These are phyloP conservation scores for Coelopa frigida DNA, from an alignment of 1,140 invertebrate species.

Conservation along the genomic window DNA sequence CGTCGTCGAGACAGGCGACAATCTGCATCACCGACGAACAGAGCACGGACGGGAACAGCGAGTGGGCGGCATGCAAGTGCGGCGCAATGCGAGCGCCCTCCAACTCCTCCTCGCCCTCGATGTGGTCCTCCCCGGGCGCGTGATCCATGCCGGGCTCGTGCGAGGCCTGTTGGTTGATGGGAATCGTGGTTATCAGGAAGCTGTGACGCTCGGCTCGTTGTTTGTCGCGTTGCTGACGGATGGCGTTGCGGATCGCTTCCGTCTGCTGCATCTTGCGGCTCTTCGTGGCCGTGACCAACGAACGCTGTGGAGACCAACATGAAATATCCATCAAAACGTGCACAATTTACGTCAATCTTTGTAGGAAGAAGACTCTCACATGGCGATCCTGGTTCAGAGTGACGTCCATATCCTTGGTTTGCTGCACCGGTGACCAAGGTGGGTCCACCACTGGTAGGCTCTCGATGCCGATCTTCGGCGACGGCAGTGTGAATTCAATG, in stretches of 20 bases:
- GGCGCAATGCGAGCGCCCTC: slow-evolving; percentile 62
- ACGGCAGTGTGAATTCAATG: slow-evolving; percentile 97
- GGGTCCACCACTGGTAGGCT: slow-evolving; percentile 93
- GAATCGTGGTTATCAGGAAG: slow-evolving; percentile 94
- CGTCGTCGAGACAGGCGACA: slow-evolving; percentile 90
- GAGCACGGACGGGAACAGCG: slow-evolving; percentile 92
- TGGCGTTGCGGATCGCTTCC: slow-evolving; percentile 89
- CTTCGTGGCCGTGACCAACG: slow-evolving; percentile 95
- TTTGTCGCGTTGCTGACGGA: slow-evolving; percentile 93
- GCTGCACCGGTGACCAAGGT: slow-evolving; percentile 96
- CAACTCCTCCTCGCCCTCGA: slow-evolving; percentile 70
- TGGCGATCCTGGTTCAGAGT: slow-evolving; percentile 97
- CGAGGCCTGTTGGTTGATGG: slow-evolving; percentile 90
- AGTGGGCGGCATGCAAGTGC: slow-evolving; percentile 78
- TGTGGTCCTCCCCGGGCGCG: slow-evolving; percentile 86
- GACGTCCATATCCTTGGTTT: slow-evolving; percentile 98
- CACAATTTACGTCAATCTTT: not conserved
- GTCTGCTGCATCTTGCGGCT: slow-evolving; percentile 98
- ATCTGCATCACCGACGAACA: slow-evolving; percentile 94
- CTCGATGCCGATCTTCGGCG: slow-evolving; percentile 95
- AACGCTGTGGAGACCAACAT: slow-evolving; percentile 58
- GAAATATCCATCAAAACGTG: not conserved
- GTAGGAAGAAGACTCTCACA: slow-evolving; percentile 66
- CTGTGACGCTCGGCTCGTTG: slow-evolving; percentile 89
- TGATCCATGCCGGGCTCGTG: slow-evolving; percentile 91